These are phyloP conservation scores for Melanotaenia duboulayi DNA, from an alignment of 2,113 vertebrate genomes.

Conservation along the genomic window DNA sequence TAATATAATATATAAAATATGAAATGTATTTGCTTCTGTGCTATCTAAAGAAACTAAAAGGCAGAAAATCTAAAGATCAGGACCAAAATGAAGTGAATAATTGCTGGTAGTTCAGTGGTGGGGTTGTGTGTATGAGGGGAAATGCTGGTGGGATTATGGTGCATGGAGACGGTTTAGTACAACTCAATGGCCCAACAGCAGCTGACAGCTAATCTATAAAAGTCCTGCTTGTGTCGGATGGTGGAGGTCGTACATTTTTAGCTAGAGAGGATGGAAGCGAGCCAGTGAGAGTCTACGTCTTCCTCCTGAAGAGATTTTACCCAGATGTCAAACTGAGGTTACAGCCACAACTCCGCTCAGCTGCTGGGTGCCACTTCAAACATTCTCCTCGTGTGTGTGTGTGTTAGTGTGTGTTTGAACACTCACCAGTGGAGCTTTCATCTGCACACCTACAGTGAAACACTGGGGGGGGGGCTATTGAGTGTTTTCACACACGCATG, in stretches of 20 bases:
- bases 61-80: no score
- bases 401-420: constrained; percentile 9
- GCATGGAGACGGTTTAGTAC: background rate
- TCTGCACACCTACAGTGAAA: constrained; percentile 73
- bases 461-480: constrained; percentile 28
- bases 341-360: constrained; percentile 64
- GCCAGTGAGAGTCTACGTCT: background rate
- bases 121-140: background rate
- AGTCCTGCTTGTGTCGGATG: background rate
- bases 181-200: constrained; percentile 9
- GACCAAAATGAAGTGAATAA: no score
- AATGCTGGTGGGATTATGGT: background rate
- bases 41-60: no score
- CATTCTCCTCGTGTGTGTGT: constrained; percentile 33
- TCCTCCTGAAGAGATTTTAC: constrained; percentile 34
- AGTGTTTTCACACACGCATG: constrained; percentile 22
- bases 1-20: no score
- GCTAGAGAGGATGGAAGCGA: background rate
- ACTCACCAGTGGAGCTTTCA: constrained; percentile 64
- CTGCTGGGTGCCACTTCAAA: constrained; percentile 73
- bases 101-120: no score
- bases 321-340: constrained; percentile 74
- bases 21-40: no score
- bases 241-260: constrained; percentile 18
- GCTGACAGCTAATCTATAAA: constrained; percentile 9